A percentile compares a stretch with the other conserved stretches of the same genome.
Evolutionary conservation across 2,888 invertebrate genomes (phyloP).

Genomic region (Baccha elongata): DNA sequence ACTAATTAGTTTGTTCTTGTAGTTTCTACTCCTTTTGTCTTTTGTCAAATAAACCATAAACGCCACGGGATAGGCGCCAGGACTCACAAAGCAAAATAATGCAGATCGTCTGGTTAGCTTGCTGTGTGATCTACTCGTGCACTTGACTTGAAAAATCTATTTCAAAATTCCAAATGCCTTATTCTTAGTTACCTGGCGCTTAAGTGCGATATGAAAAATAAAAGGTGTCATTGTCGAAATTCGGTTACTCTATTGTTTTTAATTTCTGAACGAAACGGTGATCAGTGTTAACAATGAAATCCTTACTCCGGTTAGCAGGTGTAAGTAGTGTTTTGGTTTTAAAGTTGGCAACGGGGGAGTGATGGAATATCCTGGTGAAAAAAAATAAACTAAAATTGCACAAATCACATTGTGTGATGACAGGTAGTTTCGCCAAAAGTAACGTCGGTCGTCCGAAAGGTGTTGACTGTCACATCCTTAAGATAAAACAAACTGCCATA

Average conservation of each 20-base stretch:
- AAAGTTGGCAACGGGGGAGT: conserved; percentile 12
- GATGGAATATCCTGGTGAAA: conserved; percentile 6
- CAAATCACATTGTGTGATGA: not conserved
- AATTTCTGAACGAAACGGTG: conserved; percentile 31
- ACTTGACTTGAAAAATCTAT: conserved; percentile 35
- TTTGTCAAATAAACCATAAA: conserved; percentile 30
- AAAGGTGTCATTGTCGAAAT: conserved; percentile 48
- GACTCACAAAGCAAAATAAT: conserved; percentile 17
- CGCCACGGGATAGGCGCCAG: conserved; percentile 63
- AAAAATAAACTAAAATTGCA: conserved; percentile 36
- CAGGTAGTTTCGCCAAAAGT: conserved; percentile 40
- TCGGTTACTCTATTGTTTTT: conserved; percentile 38
- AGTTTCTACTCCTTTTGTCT: conserved; percentile 8
- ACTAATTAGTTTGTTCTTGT: conserved; percentile 40
- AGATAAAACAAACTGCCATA: conserved; percentile 29
- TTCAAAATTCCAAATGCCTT: not conserved
- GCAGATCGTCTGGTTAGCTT: conserved; percentile 46
- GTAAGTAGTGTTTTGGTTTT: conserved; percentile 53
- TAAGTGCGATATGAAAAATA: conserved; percentile 42
- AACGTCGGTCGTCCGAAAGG: conserved; percentile 13
- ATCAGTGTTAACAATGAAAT: conserved; percentile 55
- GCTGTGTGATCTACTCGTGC: conserved; percentile 10
- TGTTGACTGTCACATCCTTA: conserved; percentile 26
- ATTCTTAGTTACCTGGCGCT: conserved; percentile 54
- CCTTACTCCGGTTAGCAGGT: conserved; percentile 39